Conservation (phyloP, 2,797 vertebrate species). For the Chrosomus eos region DNA sequence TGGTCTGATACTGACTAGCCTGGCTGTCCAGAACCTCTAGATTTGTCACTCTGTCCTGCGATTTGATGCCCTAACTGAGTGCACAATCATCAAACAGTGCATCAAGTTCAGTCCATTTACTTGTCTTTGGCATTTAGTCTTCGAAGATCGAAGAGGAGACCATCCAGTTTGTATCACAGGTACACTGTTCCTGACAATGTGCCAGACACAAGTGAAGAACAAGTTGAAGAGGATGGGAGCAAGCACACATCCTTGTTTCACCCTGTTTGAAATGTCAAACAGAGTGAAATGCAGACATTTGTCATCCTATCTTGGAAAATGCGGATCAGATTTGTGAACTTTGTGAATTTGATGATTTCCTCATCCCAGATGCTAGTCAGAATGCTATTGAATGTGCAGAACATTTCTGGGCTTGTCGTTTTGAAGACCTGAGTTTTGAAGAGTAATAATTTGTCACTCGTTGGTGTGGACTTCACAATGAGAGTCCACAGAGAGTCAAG, state of each 20-base stretch:
- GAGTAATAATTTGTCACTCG: not conserved
- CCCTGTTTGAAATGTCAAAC: not conserved
- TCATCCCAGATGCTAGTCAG: not conserved
- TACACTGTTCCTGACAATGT: too few relatives aligned
- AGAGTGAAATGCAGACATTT: not conserved
- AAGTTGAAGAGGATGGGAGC: not conserved
- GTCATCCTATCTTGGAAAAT: not conserved
- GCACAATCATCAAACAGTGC: too few relatives aligned
- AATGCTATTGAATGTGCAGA: not conserved
- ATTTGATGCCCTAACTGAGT: not conserved
- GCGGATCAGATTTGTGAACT: not conserved
- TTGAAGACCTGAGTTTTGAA: not conserved
- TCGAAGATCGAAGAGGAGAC: not conserved
- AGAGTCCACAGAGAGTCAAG: too few relatives aligned
- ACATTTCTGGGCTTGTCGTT: not conserved
- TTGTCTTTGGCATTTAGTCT: not conserved
- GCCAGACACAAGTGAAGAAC: not conserved
- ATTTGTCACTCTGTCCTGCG: slow-evolving; percentile 7
- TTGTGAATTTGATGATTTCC: not conserved
- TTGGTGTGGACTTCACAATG: not conserved
- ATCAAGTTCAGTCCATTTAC: not conserved
- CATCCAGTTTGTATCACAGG: not conserved
- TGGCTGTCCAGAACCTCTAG: not conserved
- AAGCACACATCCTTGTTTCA: not conserved
- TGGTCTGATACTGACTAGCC: not conserved